These are phyloP conservation scores for Caenorhabditis sulstoni DNA, from an alignment of 2,888 invertebrate genomes.

Conservation along the genomic window DNA sequence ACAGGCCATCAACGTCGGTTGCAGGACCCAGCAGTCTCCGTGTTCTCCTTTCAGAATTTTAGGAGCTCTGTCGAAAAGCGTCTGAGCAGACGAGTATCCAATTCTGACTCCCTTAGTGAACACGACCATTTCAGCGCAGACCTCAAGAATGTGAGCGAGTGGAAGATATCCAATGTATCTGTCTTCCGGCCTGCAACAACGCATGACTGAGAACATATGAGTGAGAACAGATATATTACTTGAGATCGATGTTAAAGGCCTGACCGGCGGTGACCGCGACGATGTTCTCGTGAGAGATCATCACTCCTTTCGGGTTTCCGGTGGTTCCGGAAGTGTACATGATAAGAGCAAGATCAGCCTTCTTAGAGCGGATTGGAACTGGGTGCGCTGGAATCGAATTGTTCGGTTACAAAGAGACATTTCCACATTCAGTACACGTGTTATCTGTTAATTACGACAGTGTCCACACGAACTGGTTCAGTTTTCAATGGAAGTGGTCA, in stretches of 20 bases:
- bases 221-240: slow-evolving; percentile 13
- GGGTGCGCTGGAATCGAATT: slow-evolving; percentile 57
- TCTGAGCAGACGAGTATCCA: slow-evolving; percentile 96
- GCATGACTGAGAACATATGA: too few relatives aligned
- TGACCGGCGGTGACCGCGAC: slow-evolving; percentile 82
- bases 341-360: slow-evolving; percentile 92
- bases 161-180: slow-evolving; percentile 95
- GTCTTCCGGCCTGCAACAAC: slow-evolving; percentile 83
- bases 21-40: slow-evolving; percentile 93
- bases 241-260: slow-evolving; percentile 71
- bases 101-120: slow-evolving; percentile 86
- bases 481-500: too few relatives aligned
- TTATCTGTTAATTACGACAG: too few relatives aligned
- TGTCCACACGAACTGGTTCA: too few relatives aligned
- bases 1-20: slow-evolving; percentile 94
- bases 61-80: slow-evolving; percentile 86
- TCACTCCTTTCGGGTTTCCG: slow-evolving; percentile 84
- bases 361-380: slow-evolving; percentile 83
- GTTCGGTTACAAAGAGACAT: too few relatives aligned
- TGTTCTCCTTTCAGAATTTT: slow-evolving; percentile 95
- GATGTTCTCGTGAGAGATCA: slow-evolving; percentile 82
- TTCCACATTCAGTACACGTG: too few relatives aligned
- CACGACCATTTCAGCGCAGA: slow-evolving; percentile 86
- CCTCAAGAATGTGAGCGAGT: slow-evolving; percentile 95
- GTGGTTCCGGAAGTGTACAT: slow-evolving; percentile 99